Evolutionary conservation across 2,888 invertebrate species (phyloP), one percentile per base, ranked within the genome.

Genomic region (Petrolisthes cinctipes): DNA sequence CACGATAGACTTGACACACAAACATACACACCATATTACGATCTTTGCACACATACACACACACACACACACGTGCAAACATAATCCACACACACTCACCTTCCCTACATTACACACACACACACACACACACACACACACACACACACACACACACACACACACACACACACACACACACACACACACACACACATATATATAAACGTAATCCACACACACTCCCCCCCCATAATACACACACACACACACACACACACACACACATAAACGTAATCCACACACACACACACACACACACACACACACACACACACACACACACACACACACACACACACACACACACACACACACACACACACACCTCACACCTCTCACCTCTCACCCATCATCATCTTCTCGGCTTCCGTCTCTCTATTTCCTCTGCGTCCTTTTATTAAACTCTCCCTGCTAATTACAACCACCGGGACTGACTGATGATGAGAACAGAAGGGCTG

Each of bases 21-120:
- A 11, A 80, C 61, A 85, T 71, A 80, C 56, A 66, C 57, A 86
- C 76, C 17, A n/a, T n/a, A 11, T 23, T 9, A 57, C 23, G 2
- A 82, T 14, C 14, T 75, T 79, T 20, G 14, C 56, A 85, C n/a
- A 68, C 56, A 68, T 54, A 85, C 79, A 85, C 85, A 85, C 20
- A 80, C 79, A 80, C 85, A n/a, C 68, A 56, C 23, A 73, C 54
- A 66, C 56, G 14, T 5, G 1, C 37, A 61, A n/a, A 54, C 71
- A 75, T 56, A 75, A n/a, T 37, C 20, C 11, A 76, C 66, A 75
- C 57, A 71, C 82, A 82, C 20, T 14, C 37, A 82, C 82, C 37
- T 71, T 53, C 71, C 37, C 54, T 71, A n/a, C 68, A n/a, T 71
- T 37, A 68, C 82, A 4, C 82, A 68, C 71, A 14, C 83, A 83